Conservation (phyloP, 2,888 invertebrate genomes). For the Pharmacophagus antenor region DNA sequence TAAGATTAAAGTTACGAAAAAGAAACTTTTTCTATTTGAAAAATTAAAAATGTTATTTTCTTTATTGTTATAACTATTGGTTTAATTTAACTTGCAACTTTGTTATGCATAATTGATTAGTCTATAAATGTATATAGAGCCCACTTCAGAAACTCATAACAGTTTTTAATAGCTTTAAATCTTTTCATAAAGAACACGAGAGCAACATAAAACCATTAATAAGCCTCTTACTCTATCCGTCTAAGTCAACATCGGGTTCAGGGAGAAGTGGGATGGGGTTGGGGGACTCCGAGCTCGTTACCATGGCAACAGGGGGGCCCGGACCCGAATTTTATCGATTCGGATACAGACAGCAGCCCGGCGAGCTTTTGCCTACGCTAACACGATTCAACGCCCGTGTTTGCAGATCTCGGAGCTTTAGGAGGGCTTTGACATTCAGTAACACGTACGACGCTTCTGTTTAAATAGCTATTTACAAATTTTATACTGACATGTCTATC, state of each 20-base stretch:
- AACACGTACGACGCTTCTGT: constrained; percentile 52
- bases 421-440: constrained; percentile 71
- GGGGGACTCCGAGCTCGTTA: constrained; percentile 60
- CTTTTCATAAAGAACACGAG: constrained; percentile 53
- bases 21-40: no score
- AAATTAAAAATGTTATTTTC: background rate
- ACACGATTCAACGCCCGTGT: constrained; percentile 76
- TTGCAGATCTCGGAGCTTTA: constrained; percentile 75
- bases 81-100: background rate
- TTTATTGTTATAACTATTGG: background rate
- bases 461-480: constrained; percentile 52
- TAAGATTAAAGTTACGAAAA: constrained; percentile 31
- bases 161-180: constrained; percentile 38
- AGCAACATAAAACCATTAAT: constrained; percentile 79
- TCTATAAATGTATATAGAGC: no score
- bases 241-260: constrained; percentile 79
- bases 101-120: background rate
- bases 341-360: constrained; percentile 76
- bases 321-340: constrained; percentile 81
- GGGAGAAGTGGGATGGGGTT: constrained; percentile 58
- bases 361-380: constrained; percentile 70
- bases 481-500: constrained; percentile 46
- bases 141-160: constrained; percentile 18
- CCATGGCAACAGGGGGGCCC: constrained; percentile 72
- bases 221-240: constrained; percentile 81